A percentile compares a stretch with the other conserved stretches of the same genome.
phyloP scores from a whole-genome alignment of 2,888 invertebrate genomes.

The Lampropteryx suffumata region DNA sequence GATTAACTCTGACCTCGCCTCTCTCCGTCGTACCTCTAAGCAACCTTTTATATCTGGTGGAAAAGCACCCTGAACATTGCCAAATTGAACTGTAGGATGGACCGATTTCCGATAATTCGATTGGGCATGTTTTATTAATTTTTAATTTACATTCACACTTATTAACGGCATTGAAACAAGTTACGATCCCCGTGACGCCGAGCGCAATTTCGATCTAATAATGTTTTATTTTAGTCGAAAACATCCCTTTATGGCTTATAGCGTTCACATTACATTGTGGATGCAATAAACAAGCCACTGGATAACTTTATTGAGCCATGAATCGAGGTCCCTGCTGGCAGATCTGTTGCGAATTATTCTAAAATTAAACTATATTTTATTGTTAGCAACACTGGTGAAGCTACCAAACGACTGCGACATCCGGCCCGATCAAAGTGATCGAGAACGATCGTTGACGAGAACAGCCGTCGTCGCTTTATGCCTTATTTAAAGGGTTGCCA shows the following conservation, averaged over 20 bases:
- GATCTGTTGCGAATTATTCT: conserved; percentile 66
- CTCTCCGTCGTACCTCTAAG: too few species aligned
- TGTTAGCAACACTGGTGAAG: conserved; percentile 54
- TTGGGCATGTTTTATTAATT: background rate
- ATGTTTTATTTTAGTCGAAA: conserved; percentile 42
- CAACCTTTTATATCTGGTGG: too few species aligned
- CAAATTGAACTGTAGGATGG: too few species aligned
- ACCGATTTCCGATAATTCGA: background rate
- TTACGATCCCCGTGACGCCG: conserved; percentile 30
- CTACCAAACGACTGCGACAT: conserved; percentile 67
- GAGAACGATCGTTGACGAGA: conserved; percentile 55
- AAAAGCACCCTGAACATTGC: too few species aligned
- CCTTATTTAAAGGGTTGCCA: conserved; percentile 32
- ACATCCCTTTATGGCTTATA: conserved; percentile 35
- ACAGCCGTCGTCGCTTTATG: conserved; percentile 55
- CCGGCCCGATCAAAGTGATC: conserved; percentile 77
- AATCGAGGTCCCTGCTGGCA: conserved; percentile 48
- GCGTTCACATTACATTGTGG: conserved; percentile 49
- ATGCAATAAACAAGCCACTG: conserved; percentile 53
- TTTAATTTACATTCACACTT: conserved; percentile 13
- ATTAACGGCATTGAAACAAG: conserved; percentile 18
- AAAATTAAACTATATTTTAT: conserved; percentile 69
- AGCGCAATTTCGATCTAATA: conserved; percentile 33
- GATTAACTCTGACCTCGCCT: too few species aligned
- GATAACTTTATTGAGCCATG: conserved; percentile 57